Percentiles rank a stretch among this genome's conserved stretches.
Conservation (phyloP, 2,888 invertebrate species). For the Ypsolopha scabrella region DNA sequence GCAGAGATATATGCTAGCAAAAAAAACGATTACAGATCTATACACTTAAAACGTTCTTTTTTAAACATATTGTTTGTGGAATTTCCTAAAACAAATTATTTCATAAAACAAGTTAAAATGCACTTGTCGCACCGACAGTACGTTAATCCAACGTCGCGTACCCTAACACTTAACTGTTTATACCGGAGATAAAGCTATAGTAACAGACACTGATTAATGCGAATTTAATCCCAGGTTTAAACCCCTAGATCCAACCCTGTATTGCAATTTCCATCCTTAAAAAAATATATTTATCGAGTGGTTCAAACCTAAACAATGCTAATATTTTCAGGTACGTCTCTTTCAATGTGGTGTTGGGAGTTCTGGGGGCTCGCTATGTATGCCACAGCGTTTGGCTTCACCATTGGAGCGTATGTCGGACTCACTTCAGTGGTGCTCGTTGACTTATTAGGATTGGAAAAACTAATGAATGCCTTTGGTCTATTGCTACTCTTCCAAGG, state of each 20-base stretch:
- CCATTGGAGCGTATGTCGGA: conserved; percentile 96
- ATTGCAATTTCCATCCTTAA: too few species aligned
- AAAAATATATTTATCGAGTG: neutral
- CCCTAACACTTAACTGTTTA: conserved; percentile 70
- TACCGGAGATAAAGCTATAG: conserved; percentile 63
- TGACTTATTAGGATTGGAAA: conserved; percentile 92
- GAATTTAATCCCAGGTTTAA: conserved; percentile 76
- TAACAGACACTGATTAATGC: conserved; percentile 77
- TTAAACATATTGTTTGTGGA: too few species aligned
- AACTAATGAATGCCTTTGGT: conserved; percentile 95
- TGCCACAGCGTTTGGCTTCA: conserved; percentile 86
- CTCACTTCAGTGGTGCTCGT: conserved; percentile 95
- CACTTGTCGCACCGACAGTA: conserved; percentile 26
- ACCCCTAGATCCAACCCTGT: conserved; percentile 71
- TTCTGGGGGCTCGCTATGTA: conserved; percentile 83
- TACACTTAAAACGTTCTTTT: too few species aligned
- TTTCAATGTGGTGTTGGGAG: conserved; percentile 81
- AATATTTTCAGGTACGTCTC: conserved; percentile 76
- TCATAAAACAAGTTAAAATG: neutral
- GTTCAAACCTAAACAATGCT: conserved; percentile 1
- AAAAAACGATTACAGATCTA: too few species aligned
- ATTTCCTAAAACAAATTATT: too few species aligned
- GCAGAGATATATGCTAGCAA: too few species aligned
- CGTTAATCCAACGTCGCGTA: conserved; percentile 47
- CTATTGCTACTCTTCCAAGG: conserved; percentile 93